A percentile compares a stretch with the other conserved stretches of the same genome.
Conservation (phyloP, 2,797 vertebrate genomes). For the Cheirogaleus major region DNA sequence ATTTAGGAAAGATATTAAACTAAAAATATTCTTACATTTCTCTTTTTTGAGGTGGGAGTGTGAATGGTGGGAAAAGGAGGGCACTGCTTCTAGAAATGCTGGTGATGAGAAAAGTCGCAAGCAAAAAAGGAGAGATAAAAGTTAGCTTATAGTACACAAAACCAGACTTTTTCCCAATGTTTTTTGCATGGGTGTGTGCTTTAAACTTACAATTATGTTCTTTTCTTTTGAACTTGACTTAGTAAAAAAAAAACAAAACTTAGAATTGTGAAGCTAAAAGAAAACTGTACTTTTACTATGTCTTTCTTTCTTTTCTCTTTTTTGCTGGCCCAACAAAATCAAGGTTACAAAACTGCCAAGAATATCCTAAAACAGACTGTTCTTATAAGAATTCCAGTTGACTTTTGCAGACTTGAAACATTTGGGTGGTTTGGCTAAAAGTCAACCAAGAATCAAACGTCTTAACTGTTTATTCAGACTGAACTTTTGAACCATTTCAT, state of each 20-base stretch:
- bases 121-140: background rate
- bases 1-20: background rate
- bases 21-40: background rate
- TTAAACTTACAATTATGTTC: background rate
- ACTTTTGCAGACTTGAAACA: conserved; percentile 29
- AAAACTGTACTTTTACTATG: background rate
- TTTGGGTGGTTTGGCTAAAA: conserved; percentile 56
- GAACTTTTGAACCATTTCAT: conserved; percentile 68
- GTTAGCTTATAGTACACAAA: background rate
- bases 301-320: background rate
- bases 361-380: conserved; percentile 38
- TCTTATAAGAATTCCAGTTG: conserved; percentile 23
- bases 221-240: background rate
- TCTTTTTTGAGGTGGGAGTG: background rate
- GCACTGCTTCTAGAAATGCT: background rate
- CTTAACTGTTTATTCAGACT: conserved; percentile 49
- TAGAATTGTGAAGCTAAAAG: background rate
- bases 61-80: background rate
- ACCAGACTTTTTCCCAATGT: background rate
- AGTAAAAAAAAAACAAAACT: background rate
- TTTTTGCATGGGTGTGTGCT: background rate
- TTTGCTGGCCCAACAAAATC: background rate
- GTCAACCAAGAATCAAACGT: conserved; percentile 31
- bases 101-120: background rate
- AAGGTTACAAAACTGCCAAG: conserved; percentile 29